Evolutionary conservation across 2,113 vertebrate species (phyloP).

Genomic region (Nicator chloris): DNA sequence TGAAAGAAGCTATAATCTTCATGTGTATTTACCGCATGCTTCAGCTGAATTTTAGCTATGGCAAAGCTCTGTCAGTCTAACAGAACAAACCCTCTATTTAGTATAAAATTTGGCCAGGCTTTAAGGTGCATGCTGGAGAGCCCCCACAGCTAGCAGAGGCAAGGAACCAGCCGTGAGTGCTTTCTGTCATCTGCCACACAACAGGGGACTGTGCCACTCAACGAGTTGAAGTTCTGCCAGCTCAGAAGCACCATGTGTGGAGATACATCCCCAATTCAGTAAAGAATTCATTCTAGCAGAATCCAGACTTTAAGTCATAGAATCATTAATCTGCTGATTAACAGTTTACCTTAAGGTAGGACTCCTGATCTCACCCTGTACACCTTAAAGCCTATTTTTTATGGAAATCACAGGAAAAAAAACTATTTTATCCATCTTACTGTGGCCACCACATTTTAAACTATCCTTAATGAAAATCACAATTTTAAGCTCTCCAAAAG

Average conservation of each 20-base stretch:
- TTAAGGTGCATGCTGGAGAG: background rate
- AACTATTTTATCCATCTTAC: background rate
- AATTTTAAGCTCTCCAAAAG: background rate
- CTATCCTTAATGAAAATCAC: background rate
- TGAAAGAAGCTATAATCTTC: background rate
- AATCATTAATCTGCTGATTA: background rate
- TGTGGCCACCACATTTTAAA: background rate
- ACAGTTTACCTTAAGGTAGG: background rate
- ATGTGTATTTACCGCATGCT: background rate
- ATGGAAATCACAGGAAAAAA: background rate
- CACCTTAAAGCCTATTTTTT: background rate
- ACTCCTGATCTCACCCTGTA: background rate
- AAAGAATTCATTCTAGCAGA: background rate
- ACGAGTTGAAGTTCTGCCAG: background rate
- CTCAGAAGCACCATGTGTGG: background rate
- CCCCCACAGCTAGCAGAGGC: background rate
- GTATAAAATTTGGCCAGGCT: background rate
- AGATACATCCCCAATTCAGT: background rate
- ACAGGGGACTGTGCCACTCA: background rate
- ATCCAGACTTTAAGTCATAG: background rate
- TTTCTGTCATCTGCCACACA: background rate
- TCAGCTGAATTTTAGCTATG: background rate
- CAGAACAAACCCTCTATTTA: constrained; percentile 8
- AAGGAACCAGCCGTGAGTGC: background rate
- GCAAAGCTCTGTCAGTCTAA: background rate